A percentile compares a stretch with the other conserved stretches of the same genome.
phyloP scores from a whole-genome alignment of 1,140 invertebrate genomes.

The Eufriesea mexicana region DNA sequence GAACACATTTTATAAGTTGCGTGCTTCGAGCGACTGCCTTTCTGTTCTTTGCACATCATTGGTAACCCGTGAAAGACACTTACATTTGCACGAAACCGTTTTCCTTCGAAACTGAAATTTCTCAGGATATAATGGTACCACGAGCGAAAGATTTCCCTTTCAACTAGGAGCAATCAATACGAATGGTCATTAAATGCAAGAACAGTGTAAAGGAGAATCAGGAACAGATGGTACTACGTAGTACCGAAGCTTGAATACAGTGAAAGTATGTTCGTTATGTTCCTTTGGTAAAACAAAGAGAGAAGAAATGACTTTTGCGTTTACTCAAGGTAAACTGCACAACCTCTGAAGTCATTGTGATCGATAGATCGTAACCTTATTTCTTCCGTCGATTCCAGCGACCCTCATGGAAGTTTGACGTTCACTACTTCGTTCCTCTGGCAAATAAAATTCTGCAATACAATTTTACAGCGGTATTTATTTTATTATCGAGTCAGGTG shows the following conservation, averaged over 20 bases:
- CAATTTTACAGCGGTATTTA: background rate
- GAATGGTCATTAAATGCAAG: conserved; percentile 20
- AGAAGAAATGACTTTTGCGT: conserved; percentile 48
- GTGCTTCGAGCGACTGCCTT: background rate
- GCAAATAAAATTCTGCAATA: background rate
- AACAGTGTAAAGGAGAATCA: background rate
- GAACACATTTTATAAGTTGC: background rate
- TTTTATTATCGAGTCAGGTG: background rate
- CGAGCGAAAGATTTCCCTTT: background rate
- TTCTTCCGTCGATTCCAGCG: background rate
- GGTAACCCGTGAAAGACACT: conserved; percentile 5
- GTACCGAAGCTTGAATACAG: conserved; percentile 21
- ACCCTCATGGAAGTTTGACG: background rate
- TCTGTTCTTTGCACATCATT: background rate
- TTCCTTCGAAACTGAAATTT: conserved; percentile 12
- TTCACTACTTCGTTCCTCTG: background rate
- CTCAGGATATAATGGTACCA: background rate
- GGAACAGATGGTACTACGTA: conserved; percentile 36
- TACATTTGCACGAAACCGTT: background rate
- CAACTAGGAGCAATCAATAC: background rate
- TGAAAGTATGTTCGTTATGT: conserved; percentile 52
- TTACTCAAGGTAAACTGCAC: conserved; percentile 54
- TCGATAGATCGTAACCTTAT: background rate
- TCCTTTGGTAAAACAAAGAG: conserved; percentile 1
- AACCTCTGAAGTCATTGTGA: background rate